phyloP scores from a whole-genome alignment of 2,113 vertebrate genomes.

The Paracanthobrama guichenoti region DNA sequence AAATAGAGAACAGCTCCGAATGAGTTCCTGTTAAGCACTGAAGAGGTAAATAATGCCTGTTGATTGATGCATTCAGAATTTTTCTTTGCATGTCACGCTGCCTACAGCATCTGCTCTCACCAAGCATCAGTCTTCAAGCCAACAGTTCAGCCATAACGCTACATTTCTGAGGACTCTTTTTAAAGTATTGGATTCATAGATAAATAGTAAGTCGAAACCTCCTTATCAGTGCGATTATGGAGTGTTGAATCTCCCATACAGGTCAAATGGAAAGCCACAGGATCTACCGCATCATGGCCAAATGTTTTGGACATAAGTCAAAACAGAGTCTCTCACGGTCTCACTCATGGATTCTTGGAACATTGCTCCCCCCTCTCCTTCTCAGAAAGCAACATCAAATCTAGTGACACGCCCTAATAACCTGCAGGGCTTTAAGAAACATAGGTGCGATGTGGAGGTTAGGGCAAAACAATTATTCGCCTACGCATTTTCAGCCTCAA shows the following conservation, averaged over 20 bases:
- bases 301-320: neutral
- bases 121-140: neutral
- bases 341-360: constrained; percentile 26
- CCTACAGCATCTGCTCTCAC: neutral
- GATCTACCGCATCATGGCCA: neutral
- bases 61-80: neutral
- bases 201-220: neutral
- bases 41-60: neutral
- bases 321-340: constrained; percentile 16
- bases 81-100: neutral
- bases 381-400: neutral
- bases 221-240: neutral
- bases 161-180: neutral
- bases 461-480: constrained; percentile 9
- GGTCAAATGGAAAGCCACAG: neutral
- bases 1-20: neutral
- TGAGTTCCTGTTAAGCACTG: neutral
- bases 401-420: neutral
- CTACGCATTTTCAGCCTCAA: neutral
- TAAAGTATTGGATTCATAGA: neutral
- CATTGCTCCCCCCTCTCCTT: neutral
- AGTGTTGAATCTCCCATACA: neutral
- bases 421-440: neutral
- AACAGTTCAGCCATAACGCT: neutral
- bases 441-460: neutral